Conservation (phyloP, 1,140 invertebrate genomes). For the Neodiprion virginianus region DNA sequence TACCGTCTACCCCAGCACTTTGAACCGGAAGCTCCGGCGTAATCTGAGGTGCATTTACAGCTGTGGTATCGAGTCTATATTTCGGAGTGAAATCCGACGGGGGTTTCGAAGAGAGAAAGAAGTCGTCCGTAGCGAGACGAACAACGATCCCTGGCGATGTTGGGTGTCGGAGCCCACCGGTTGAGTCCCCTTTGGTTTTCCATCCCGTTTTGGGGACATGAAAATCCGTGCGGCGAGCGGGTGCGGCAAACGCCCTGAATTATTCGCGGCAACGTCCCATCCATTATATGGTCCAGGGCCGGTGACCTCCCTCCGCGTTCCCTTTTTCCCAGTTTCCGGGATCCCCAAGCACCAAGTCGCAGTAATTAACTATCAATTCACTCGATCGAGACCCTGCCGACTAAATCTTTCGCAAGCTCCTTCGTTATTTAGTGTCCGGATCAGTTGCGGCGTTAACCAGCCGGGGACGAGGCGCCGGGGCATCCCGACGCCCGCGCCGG, state of each 20-base stretch:
- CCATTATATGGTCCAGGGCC: background rate
- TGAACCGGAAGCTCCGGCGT: too few species aligned
- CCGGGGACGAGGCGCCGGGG: background rate
- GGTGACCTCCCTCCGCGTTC: background rate
- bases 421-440: slow-evolving; percentile 13
- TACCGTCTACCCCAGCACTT: too few species aligned
- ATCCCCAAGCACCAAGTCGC: slow-evolving; percentile 43
- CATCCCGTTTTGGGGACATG: slow-evolving; percentile 41
- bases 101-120: slow-evolving; percentile 44
- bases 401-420: slow-evolving; percentile 10
- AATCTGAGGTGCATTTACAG: too few species aligned
- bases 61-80: slow-evolving; percentile 39
- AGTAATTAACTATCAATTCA: slow-evolving; percentile 53
- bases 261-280: slow-evolving; percentile 46
- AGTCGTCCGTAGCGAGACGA: slow-evolving; percentile 13
- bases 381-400: slow-evolving; percentile 31
- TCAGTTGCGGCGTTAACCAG: slow-evolving; percentile 9
- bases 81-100: slow-evolving; percentile 51
- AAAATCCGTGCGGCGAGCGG: slow-evolving; percentile 38
- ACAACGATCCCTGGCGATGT: slow-evolving; percentile 15
- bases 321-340: slow-evolving; percentile 26
- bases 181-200: slow-evolving; percentile 12
- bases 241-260: slow-evolving; percentile 36
- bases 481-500: slow-evolving; percentile 16
- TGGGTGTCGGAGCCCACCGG: slow-evolving; percentile 9